These are phyloP conservation scores for Cecropterus lyciades DNA, from an alignment of 1,140 invertebrate genomes.

Conservation along the genomic window DNA sequence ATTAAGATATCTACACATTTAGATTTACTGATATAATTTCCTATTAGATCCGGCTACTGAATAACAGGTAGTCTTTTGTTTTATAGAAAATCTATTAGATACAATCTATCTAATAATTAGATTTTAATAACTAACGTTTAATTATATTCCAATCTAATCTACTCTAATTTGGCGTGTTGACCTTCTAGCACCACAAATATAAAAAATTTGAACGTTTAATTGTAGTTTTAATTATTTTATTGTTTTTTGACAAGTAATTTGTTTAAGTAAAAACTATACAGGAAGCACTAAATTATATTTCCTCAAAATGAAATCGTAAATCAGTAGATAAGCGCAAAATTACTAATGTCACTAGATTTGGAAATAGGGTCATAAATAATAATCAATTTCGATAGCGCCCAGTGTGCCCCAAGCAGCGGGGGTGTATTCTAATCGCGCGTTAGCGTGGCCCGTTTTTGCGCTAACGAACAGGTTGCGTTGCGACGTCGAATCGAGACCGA, in stretches of 20 bases:
- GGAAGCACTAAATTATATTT: too few species aligned
- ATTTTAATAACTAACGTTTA: slow-evolving; percentile 11
- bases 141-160: slow-evolving; percentile 26
- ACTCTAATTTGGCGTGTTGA: slow-evolving; percentile 7
- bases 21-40: slow-evolving; percentile 10
- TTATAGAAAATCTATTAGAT: slow-evolving; percentile 14
- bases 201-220: too few species aligned
- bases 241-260: too few species aligned
- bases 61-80: slow-evolving; percentile 29
- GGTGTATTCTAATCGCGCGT: slow-evolving; percentile 82
- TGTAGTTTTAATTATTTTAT: background rate
- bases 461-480: slow-evolving; percentile 83
- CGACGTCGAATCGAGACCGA: slow-evolving; percentile 67
- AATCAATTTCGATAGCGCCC: slow-evolving; percentile 30
- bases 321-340: background rate
- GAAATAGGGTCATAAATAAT: slow-evolving; percentile 19
- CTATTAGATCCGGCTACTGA: slow-evolving; percentile 25
- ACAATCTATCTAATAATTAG: slow-evolving; percentile 14
- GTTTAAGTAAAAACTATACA: too few species aligned
- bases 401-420: slow-evolving; percentile 56
- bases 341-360: background rate
- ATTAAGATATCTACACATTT: slow-evolving; percentile 20
- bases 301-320: background rate
- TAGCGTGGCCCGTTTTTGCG: slow-evolving; percentile 79
- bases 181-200: background rate